Base-by-base conservation (phyloP, 1,140 invertebrate species). In the Drosophila sp. region DNA sequence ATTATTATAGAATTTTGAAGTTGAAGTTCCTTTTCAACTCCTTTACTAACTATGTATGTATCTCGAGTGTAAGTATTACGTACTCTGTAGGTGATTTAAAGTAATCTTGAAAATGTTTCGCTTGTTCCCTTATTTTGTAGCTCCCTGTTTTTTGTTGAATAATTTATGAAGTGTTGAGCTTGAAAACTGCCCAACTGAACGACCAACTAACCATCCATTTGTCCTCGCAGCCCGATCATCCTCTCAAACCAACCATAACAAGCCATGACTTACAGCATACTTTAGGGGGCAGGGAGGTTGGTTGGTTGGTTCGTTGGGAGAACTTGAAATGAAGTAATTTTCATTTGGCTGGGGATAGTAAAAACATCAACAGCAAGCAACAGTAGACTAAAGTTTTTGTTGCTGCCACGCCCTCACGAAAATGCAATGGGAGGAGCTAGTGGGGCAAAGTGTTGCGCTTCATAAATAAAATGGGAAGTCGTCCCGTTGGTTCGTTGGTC, bases 101-200 rank as follows among this genome's bases (percentile, higher is more conserved):
- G 44, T 50, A 50, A 10, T 27, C 44, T 50, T 27, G 3, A 27
- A 27, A 27, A 50, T 10, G 7, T 10, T 50, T 7, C 1, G 23
- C 44, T 3, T 50, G 25, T 50, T 27, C 44, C 4, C 8, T 10
- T 27, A 2, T 50, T 27, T 50, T 50, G 23, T 27, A 50, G 23
- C 3, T 50, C 7, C 44, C 10, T 50, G 7, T 27, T 50, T 50
- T 50, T 47, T 11, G 1, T 25, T 80, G 50, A 69, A 86, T 85
- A 89, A 87, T 89, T 87, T 86, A 86, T 83, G 72, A 87, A 87
- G 83, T 89, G 83, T 89, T 80, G 82, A 86, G 82, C 75, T 66
- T 68, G 73, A 78, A 82, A 82, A 80, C 67, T 62, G 66, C 60
- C 61, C 67, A 65, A 40, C 56, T 57, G 60, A 41, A 38, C 25